phyloP scores from a whole-genome alignment of 2,888 invertebrate species.

The Camptogramma bilineatum region DNA sequence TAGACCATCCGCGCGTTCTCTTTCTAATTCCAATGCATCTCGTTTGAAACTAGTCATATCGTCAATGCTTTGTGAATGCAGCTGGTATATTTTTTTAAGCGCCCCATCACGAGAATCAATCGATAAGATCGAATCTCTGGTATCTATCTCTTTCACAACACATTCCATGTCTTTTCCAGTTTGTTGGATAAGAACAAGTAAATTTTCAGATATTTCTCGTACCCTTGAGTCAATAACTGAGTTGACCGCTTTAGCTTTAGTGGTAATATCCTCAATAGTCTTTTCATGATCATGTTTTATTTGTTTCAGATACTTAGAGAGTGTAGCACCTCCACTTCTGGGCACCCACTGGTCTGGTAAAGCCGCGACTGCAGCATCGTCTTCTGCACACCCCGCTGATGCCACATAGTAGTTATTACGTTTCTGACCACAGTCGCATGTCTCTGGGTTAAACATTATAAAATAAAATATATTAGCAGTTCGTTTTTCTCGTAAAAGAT shows the following conservation, averaged over 20 bases:
- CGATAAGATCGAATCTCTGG: conserved; percentile 35
- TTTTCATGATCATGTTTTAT: conserved; percentile 57
- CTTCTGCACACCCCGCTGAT: conserved; percentile 59
- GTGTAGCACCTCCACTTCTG: conserved; percentile 59
- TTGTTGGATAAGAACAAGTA: conserved; percentile 60
- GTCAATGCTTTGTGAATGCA: conserved; percentile 52
- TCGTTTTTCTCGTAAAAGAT: not conserved
- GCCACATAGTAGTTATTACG: conserved; percentile 44
- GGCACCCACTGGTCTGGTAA: conserved; percentile 69
- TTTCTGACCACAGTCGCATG: conserved; percentile 28
- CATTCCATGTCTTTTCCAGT: conserved; percentile 62
- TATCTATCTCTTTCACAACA: conserved; percentile 50
- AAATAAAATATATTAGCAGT: not conserved
- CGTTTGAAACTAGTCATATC: conserved; percentile 59
- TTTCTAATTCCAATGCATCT: conserved; percentile 63
- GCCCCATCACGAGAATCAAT: conserved; percentile 50
- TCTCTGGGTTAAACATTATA: conserved; percentile 1
- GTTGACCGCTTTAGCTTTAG: conserved; percentile 56
- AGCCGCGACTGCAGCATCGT: conserved; percentile 64
- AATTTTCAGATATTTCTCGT: conserved; percentile 56
- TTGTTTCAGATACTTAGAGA: conserved; percentile 65
- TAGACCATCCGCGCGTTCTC: conserved; percentile 64
- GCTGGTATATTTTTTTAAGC: conserved; percentile 51
- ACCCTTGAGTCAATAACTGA: conserved; percentile 60
- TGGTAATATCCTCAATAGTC: conserved; percentile 50